Evolutionary conservation across 2,888 invertebrate genomes (phyloP), one percentile per base, ranked within the genome.

Genomic region (Phoronis australis): DNA sequence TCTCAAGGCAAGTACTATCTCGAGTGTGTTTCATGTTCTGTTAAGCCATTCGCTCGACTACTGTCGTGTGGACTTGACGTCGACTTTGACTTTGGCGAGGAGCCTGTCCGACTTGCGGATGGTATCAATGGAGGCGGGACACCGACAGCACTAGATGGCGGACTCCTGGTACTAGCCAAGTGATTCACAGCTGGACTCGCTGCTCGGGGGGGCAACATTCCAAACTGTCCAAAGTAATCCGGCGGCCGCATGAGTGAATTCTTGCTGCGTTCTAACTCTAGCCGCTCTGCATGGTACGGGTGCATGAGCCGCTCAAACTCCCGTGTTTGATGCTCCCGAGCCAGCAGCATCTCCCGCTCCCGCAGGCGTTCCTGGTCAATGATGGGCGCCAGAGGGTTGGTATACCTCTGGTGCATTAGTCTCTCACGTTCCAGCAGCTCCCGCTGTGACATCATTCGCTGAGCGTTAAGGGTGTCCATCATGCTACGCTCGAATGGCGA

Each of bases 71-170:
- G n/a, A n/a, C n/a, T n/a, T n/a, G n/a, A n/a, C n/a, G n/a, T n/a
- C n/a, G n/a, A n/a, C n/a, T n/a, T n/a, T n/a, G n/a, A n/a, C n/a
- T n/a, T n/a, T n/a, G n/a, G n/a, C n/a, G n/a, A n/a, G n/a, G n/a
- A n/a, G n/a, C n/a, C n/a, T n/a, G n/a, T n/a, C n/a, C n/a, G n/a
- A n/a, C n/a, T 61, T n/a, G 61, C 62, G 37, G 68, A 66, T 35
- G 66, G 65, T 22, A 69, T 67, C 37, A 68, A 60, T 1, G 69
- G 69, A 3, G 69, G 69, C 4, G 68, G 69, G 2, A 62, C 64
- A 2, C 66, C 65, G 3, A 26, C 15, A 5, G 62, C 60, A 47
- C 58, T 55, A n/a, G 64, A 61, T 3, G 68, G 69, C 18, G 69
- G 68, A 18, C 60, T 60, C 45, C 65, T 69, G 44, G 51, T 47